Conservation (phyloP, 2,888 invertebrate genomes). For the Macropis europaea region DNA sequence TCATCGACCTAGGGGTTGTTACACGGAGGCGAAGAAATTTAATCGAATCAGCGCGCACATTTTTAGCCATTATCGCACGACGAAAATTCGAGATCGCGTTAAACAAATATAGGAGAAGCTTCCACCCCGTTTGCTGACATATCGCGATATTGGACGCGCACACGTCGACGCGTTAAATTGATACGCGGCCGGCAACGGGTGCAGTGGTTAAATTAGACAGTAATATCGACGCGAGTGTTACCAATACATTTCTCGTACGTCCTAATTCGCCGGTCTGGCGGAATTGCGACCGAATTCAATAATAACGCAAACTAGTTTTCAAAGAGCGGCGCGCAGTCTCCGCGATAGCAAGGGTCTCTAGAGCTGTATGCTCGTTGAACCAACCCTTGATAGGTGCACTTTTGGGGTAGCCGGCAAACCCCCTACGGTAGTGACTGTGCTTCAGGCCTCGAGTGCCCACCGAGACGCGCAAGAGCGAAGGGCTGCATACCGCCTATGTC, state of each 20-base stretch:
- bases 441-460: slow-evolving; percentile 66
- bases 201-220: background rate
- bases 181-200: background rate
- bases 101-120: too few relatives aligned
- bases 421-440: slow-evolving; percentile 61
- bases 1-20: background rate
- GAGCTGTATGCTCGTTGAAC: slow-evolving; percentile 59
- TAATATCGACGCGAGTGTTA: background rate
- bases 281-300: slow-evolving; percentile 42
- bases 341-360: slow-evolving; percentile 52
- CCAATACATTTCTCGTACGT: background rate
- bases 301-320: slow-evolving; percentile 55
- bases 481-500: slow-evolving; percentile 49
- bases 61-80: too few relatives aligned
- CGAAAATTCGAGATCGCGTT: too few relatives aligned
- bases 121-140: too few relatives aligned
- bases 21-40: too few relatives aligned
- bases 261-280: slow-evolving; percentile 17
- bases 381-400: slow-evolving; percentile 64
- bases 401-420: slow-evolving; percentile 66
- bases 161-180: background rate
- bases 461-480: slow-evolving; percentile 67
- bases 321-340: slow-evolving; percentile 48
- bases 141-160: background rate
- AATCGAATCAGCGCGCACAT: too few relatives aligned